phyloP scores from a whole-genome alignment of 2,797 vertebrate species.

The Artibeus jamaicensis region DNA sequence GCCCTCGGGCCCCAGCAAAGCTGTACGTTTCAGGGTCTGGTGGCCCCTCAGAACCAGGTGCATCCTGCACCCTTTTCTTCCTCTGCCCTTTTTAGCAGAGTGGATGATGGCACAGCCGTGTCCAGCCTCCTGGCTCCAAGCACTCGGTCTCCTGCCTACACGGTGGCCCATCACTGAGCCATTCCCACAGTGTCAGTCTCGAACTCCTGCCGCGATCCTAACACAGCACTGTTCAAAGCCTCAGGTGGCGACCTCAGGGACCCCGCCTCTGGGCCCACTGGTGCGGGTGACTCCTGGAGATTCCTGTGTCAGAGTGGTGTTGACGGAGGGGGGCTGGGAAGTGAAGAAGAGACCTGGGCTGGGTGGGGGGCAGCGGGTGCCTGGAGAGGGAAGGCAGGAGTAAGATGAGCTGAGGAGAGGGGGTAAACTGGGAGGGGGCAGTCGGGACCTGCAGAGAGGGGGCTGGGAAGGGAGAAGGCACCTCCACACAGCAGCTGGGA shows the following conservation, averaged over 20 bases:
- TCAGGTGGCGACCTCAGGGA: too few relatives aligned
- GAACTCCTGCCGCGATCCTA: fast-evolving
- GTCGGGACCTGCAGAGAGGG: too few relatives aligned
- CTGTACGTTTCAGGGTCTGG: background rate
- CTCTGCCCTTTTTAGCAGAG: background rate
- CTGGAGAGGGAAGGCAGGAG: background rate
- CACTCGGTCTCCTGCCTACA: background rate
- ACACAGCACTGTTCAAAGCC: background rate
- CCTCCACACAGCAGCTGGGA: too few relatives aligned
- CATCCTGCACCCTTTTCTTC: background rate
- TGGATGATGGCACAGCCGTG: fast-evolving
- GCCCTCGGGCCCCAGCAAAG: fast-evolving
- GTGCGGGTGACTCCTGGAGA: background rate
- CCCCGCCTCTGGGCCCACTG: background rate
- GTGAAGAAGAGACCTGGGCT: background rate
- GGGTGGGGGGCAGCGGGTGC: too few relatives aligned
- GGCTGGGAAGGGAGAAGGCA: background rate
- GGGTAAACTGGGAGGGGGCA: background rate
- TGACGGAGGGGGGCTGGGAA: background rate
- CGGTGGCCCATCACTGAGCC: background rate
- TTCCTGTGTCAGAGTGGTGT: background rate
- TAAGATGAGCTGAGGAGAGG: background rate
- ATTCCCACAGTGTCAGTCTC: fast-evolving
- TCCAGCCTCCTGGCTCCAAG: background rate
- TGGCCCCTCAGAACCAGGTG: background rate